These are phyloP conservation scores for Mya arenaria DNA, from an alignment of 1,140 invertebrate genomes.

Conservation along the genomic window DNA sequence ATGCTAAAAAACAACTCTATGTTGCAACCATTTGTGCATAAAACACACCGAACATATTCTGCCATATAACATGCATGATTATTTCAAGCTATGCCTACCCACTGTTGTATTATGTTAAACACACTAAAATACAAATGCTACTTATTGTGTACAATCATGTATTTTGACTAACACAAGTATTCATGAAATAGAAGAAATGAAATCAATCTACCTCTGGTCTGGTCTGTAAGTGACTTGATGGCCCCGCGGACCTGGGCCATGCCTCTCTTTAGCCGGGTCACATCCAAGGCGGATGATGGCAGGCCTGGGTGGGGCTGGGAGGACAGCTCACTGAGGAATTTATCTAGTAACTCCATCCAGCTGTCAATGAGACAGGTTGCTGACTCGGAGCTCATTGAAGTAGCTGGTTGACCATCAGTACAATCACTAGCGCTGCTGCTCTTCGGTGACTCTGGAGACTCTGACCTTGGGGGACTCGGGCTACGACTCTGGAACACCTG, in stretches of 20 bases:
- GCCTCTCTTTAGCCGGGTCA: conserved; percentile 24
- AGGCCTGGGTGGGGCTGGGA: conserved; percentile 2
- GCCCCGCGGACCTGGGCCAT: conserved; percentile 43
- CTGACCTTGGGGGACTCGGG: not conserved
- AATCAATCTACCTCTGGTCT: conserved; percentile 11
- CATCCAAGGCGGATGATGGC: not conserved
- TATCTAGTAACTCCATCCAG: conserved; percentile 35
- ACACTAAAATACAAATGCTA: not conserved
- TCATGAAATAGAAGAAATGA: not conserved
- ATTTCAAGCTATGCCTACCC: not conserved
- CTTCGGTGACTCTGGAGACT: not conserved
- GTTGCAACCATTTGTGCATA: not conserved
- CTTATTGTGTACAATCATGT: not conserved
- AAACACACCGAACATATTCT: not conserved
- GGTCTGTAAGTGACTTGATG: conserved; percentile 19
- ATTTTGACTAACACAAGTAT: not conserved
- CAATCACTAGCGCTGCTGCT: not conserved
- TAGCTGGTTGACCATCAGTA: conserved; percentile 14
- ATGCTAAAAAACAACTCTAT: not conserved
- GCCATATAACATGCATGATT: not conserved
- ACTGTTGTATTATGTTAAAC: not conserved
- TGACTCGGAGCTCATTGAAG: conserved; percentile 33
- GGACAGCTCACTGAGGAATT: conserved; percentile 25
- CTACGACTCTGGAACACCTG: conserved; percentile 49
- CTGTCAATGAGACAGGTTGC: conserved; percentile 9